Evolutionary conservation across 2,113 vertebrate species (phyloP).

Genomic region (Cebus imitator): DNA sequence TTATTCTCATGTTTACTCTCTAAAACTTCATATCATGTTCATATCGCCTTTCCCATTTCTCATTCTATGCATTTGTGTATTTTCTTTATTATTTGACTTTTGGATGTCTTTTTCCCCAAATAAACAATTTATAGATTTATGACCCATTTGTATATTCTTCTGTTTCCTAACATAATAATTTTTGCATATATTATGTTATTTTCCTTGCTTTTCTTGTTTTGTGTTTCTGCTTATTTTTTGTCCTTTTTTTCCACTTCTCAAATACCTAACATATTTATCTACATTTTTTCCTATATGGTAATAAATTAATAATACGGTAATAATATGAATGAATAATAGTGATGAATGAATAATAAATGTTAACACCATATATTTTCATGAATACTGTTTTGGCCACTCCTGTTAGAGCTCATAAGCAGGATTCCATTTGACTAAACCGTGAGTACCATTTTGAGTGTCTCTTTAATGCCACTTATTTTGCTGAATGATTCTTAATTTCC

Average conservation of each 20-base stretch:
- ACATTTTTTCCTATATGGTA: neutral
- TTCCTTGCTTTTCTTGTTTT: neutral
- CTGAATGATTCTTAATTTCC: neutral
- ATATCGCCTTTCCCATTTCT: neutral
- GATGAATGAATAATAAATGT: neutral
- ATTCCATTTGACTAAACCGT: rapidly evolving
- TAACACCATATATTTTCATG: rapidly evolving
- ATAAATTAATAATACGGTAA: neutral
- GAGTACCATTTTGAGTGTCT: neutral
- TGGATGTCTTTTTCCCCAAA: neutral
- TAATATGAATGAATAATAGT: neutral
- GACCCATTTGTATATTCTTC: too few relatives aligned
- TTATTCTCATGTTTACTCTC: neutral
- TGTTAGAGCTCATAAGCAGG: rapidly evolving
- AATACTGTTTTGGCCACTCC: too few relatives aligned
- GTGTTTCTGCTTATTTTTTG: neutral
- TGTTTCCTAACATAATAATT: neutral
- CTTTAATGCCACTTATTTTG: neutral
- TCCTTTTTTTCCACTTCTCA: neutral
- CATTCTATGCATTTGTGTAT: neutral
- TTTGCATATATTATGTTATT: neutral
- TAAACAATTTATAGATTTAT: neutral
- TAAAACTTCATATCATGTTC: rapidly evolving
- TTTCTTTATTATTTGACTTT: neutral
- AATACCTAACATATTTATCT: neutral